Percentiles rank a stretch among this genome's conserved stretches.
These are phyloP conservation scores for Nephrotoma appendiculata DNA, from an alignment of 2,888 invertebrate genomes.

Conservation along the genomic window DNA sequence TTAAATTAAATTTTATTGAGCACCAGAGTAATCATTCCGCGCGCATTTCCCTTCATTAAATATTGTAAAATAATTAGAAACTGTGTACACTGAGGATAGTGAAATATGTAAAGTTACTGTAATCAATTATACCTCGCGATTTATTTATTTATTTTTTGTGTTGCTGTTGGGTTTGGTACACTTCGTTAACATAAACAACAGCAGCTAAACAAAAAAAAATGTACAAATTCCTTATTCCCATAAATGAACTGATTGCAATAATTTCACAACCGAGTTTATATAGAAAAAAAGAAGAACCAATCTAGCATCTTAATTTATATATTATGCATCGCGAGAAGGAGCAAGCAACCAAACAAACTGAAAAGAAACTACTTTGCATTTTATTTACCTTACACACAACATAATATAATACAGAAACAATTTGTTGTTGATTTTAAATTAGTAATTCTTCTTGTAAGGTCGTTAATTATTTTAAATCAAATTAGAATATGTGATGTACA, in stretches of 20 bases:
- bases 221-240: not conserved
- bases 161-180: not conserved
- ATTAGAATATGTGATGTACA: not conserved
- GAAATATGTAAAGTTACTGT: not conserved
- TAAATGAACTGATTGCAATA: not conserved
- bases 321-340: not conserved
- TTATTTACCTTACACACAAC: not conserved
- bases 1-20: not conserved
- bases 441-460: not conserved
- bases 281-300: not conserved
- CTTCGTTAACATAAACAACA: not conserved
- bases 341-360: not conserved
- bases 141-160: not conserved
- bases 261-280: not conserved
- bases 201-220: not conserved
- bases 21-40: not conserved
- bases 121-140: not conserved
- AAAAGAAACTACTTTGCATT: not conserved
- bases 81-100: not conserved
- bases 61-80: not conserved
- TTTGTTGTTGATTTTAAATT: not conserved
- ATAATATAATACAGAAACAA: not conserved
- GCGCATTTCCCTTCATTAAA: not conserved
- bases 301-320: not conserved
- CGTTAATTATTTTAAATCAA: not conserved